These are phyloP conservation scores for Automeris io DNA, from an alignment of 2,888 invertebrate species.

Conservation along the genomic window DNA sequence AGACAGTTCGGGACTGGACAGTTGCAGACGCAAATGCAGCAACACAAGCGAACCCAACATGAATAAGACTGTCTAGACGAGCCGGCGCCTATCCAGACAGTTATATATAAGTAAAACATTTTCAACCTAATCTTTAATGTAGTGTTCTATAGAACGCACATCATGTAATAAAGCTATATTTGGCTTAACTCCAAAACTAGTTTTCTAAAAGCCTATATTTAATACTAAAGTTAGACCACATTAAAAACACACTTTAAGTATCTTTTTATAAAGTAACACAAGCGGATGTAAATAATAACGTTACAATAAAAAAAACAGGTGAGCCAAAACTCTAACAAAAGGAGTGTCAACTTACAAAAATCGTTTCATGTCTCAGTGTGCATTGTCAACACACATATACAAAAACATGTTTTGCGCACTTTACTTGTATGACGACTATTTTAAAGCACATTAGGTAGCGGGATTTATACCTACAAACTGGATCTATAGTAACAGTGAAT, in stretches of 20 bases:
- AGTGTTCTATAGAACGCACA: slow-evolving; percentile 20
- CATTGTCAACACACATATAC: slow-evolving; percentile 24
- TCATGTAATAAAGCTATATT: slow-evolving; percentile 26
- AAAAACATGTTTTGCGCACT: slow-evolving; percentile 29
- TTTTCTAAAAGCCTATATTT: neutral
- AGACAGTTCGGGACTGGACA: too few species aligned
- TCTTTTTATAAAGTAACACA: neutral
- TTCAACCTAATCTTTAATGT: slow-evolving; percentile 35
- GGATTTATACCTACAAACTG: too few species aligned
- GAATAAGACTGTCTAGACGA: slow-evolving; percentile 50
- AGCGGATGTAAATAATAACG: neutral
- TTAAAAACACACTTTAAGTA: neutral
- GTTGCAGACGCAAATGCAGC: slow-evolving; percentile 17
- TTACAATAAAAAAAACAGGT: neutral
- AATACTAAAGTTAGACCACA: too few species aligned
- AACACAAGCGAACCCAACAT: slow-evolving; percentile 33
- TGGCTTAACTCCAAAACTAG: slow-evolving; percentile 29
- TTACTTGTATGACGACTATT: slow-evolving; percentile 11
- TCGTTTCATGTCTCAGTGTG: slow-evolving; percentile 26
- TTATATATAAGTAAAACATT: slow-evolving; percentile 41
- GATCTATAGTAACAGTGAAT: slow-evolving; percentile 13
- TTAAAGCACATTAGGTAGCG: slow-evolving; percentile 12
- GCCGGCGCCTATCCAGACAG: slow-evolving; percentile 42
- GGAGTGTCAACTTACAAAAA: slow-evolving; percentile 21
- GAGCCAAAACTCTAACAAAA: slow-evolving; percentile 9